Conservation (phyloP, 2,113 vertebrate species). For the Cebus imitator region DNA sequence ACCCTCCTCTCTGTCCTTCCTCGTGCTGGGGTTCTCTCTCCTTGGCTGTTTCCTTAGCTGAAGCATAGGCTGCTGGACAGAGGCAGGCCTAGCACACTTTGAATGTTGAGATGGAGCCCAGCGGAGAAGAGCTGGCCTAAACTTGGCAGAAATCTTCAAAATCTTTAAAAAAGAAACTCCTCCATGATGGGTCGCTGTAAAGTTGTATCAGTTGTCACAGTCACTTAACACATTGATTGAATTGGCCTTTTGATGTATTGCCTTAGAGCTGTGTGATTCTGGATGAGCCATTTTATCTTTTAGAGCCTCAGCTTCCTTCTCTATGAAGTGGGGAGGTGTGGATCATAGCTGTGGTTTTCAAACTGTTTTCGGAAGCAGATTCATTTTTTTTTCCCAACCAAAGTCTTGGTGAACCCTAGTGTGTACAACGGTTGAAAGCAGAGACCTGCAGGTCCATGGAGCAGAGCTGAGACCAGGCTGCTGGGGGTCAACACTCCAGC, state of each 20-base stretch:
- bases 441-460: not conserved
- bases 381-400: too few species aligned
- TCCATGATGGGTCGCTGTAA: not conserved
- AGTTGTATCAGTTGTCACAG: not conserved
- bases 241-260: not conserved
- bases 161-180: not conserved
- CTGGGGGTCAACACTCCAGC: rapidly evolving
- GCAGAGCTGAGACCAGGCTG: not conserved
- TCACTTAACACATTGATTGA: rapidly evolving
- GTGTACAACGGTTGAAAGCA: too few species aligned
- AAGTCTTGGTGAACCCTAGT: not conserved
- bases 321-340: not conserved
- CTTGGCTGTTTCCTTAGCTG: not conserved
- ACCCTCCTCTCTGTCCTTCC: not conserved
- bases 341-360: not conserved
- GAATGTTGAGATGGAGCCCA: not conserved
- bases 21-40: not conserved
- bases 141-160: not conserved
- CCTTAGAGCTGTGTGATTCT: not conserved
- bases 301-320: not conserved
- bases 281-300: rapidly evolving
- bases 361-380: not conserved
- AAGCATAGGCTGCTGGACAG: not conserved
- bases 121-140: not conserved
- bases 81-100: not conserved